phyloP scores from a whole-genome alignment of 2,797 vertebrate genomes.

The Lutjanus argentimaculatus region DNA sequence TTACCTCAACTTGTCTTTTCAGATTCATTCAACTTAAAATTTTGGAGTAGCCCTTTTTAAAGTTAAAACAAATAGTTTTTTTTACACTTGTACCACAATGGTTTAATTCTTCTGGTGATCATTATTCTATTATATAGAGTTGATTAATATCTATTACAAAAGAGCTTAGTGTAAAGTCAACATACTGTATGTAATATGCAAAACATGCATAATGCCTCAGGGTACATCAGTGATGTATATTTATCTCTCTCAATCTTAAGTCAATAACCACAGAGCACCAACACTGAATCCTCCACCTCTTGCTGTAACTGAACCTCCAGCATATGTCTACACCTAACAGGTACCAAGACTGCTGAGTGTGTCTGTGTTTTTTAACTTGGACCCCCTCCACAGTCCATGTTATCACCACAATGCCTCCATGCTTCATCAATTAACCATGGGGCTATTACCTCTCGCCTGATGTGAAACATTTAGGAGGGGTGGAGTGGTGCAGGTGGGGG shows the following conservation, averaged over 20 bases:
- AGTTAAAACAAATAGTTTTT: background rate
- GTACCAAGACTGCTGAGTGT: conserved; percentile 19
- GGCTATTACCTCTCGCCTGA: conserved; percentile 71
- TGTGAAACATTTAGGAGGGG: conserved; percentile 73
- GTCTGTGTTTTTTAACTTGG: conserved; percentile 38
- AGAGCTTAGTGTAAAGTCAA: conserved; percentile 19
- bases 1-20: no score
- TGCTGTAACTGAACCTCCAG: conserved; percentile 32
- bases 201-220: conserved; percentile 41
- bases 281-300: conserved; percentile 24
- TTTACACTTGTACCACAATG: background rate
- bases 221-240: background rate
- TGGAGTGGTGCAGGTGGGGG: conserved; percentile 44
- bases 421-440: conserved; percentile 77
- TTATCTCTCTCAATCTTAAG: background rate
- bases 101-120: conserved; percentile 8
- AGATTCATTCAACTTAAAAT: no score
- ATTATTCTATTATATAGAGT: conserved; percentile 19
- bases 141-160: conserved; percentile 36
- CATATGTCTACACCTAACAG: conserved; percentile 33
- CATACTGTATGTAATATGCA: conserved; percentile 20
- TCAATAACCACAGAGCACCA: conserved; percentile 31
- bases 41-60: no score
- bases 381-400: conserved; percentile 44
- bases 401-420: conserved; percentile 54